Conservation (phyloP, 2,113 vertebrate genomes). For the Calidris pygmaea region DNA sequence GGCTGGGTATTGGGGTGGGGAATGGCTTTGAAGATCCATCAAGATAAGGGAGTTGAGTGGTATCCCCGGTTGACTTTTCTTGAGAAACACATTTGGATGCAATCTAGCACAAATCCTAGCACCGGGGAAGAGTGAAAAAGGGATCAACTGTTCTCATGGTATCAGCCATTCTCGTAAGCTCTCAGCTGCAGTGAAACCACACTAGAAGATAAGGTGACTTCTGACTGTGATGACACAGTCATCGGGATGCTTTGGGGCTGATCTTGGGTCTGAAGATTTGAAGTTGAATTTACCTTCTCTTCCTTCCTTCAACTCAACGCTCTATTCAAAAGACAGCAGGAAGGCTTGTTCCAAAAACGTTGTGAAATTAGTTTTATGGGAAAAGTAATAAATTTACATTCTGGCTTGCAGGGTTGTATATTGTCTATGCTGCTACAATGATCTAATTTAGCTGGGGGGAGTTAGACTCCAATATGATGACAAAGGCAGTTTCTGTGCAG, state of each 20-base stretch:
- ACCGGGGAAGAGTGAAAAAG: background rate
- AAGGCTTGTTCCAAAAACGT: background rate
- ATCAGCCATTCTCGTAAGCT: background rate
- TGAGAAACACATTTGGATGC: constrained; percentile 4
- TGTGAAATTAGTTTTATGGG: background rate
- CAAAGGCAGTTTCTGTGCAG: background rate
- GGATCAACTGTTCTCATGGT: constrained; percentile 28
- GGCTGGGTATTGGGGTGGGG: background rate
- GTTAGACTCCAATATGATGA: background rate
- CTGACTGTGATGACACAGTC: background rate
- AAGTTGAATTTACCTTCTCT: background rate
- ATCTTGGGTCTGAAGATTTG: background rate
- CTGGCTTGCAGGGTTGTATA: background rate
- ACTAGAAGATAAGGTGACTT: background rate
- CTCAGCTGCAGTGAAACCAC: background rate
- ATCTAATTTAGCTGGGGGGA: background rate
- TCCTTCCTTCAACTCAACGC: background rate
- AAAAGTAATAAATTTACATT: background rate
- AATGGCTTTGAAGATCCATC: constrained; percentile 3
- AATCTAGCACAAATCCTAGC: background rate
- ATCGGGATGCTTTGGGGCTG: background rate
- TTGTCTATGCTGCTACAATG: background rate
- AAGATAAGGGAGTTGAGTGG: background rate
- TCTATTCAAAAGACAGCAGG: background rate
- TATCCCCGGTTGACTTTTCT: constrained; percentile 5